These are phyloP conservation scores for Stegastes partitus DNA, from an alignment of 2,113 vertebrate species.

Conservation along the genomic window DNA sequence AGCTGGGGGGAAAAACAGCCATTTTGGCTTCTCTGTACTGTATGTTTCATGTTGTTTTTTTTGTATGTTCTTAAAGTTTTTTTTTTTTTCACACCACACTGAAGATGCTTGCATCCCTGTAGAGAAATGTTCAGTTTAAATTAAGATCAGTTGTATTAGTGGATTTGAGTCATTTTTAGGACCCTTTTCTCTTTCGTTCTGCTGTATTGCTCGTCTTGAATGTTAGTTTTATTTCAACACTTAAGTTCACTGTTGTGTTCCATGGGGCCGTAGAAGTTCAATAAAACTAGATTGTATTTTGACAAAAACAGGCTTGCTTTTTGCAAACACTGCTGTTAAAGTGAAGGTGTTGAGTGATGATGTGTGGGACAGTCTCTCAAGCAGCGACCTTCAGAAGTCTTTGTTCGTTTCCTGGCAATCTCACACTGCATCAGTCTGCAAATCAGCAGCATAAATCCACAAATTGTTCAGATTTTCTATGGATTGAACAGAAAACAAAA, in stretches of 20 bases:
- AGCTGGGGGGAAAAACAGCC: constrained; percentile 24
- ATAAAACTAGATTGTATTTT: constrained; percentile 81
- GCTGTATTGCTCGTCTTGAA: constrained; percentile 24
- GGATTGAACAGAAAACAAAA: no score
- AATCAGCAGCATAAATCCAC: no score
- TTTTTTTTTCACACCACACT: background rate
- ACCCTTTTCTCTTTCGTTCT: constrained; percentile 11
- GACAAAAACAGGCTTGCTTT: constrained; percentile 16
- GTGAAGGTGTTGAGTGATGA: no score
- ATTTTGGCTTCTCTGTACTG: constrained; percentile 33
- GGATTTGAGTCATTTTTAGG: background rate
- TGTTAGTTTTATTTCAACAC: constrained; percentile 23
- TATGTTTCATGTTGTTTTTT: constrained; percentile 32
- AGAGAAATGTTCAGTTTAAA: constrained; percentile 18
- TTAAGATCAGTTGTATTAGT: background rate
- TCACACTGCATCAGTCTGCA: no score
- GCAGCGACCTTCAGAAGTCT: no score
- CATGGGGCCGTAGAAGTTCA: constrained; percentile 53
- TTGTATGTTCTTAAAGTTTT: constrained; percentile 16
- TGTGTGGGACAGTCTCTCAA: no score
- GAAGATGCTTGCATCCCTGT: constrained; percentile 23
- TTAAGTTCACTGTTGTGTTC: constrained; percentile 50
- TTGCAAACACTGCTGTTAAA: background rate
- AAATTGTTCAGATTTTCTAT: no score
- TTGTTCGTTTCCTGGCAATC: no score